A percentile compares a stretch with the other conserved stretches of the same genome.
These are phyloP conservation scores for Syrmaticus mikado DNA, from an alignment of 2,113 vertebrate species.

Conservation along the genomic window DNA sequence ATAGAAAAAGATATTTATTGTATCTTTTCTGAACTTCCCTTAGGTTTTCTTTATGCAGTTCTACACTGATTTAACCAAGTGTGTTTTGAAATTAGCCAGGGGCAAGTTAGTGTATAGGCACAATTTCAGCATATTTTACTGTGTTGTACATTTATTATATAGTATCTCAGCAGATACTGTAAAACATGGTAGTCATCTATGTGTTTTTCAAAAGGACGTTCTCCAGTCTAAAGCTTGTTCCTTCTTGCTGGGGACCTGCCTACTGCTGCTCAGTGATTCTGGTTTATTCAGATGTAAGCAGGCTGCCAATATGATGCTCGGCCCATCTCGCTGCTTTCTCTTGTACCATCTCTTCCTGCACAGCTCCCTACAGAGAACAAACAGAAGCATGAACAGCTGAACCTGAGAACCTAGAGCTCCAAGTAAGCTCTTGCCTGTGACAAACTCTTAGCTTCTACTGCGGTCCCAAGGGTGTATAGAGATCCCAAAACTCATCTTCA, in stretches of 20 bases:
- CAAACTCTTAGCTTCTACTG: not conserved
- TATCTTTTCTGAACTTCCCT: not conserved
- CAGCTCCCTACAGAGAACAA: conserved; percentile 11
- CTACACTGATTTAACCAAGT: not conserved
- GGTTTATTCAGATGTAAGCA: not conserved
- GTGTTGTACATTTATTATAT: not conserved
- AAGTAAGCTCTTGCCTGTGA: not conserved
- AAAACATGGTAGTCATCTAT: not conserved
- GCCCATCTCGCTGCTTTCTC: not conserved
- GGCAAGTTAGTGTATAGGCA: not conserved
- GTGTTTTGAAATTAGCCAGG: not conserved
- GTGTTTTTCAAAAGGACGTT: not conserved
- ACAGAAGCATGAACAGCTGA: conserved; percentile 3
- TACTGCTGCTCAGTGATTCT: not conserved
- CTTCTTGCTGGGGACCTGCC: not conserved
- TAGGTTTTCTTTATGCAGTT: not conserved
- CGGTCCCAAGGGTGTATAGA: not conserved
- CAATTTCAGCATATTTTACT: not conserved
- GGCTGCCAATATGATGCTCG: not conserved
- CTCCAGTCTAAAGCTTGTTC: not conserved
- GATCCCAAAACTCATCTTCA: not conserved
- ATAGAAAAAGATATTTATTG: not conserved
- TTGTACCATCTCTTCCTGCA: not conserved
- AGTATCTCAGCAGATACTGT: too few relatives aligned
- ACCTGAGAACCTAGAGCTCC: not conserved